Conservation (phyloP, 2,888 invertebrate genomes). For the Drosophila falleni region DNA sequence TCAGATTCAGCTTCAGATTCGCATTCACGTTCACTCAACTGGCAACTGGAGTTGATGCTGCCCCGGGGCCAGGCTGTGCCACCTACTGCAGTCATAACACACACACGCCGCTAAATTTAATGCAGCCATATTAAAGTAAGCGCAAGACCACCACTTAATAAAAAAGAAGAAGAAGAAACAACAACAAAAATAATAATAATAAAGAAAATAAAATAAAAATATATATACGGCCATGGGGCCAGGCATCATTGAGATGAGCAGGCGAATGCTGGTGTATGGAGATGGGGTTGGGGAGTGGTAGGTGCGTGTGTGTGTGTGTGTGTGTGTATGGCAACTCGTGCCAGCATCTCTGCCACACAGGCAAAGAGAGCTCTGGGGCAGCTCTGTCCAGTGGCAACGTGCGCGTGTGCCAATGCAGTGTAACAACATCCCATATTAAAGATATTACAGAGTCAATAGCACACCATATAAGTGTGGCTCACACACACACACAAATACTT, state of each 20-base stretch:
- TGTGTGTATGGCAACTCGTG: constrained; percentile 53
- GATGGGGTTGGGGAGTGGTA: constrained; percentile 1
- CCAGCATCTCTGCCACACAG: constrained; percentile 48
- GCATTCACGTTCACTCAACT: constrained; percentile 24
- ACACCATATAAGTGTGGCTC: constrained; percentile 77
- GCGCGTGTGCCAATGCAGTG: constrained; percentile 85
- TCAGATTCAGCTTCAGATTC: constrained; percentile 30
- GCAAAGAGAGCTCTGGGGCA: constrained; percentile 46
- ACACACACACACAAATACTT: constrained; percentile 17
- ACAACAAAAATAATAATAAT: constrained; percentile 25
- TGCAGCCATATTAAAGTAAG: constrained; percentile 78
- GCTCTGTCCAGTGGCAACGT: constrained; percentile 83
- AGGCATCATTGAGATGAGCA: constrained; percentile 52
- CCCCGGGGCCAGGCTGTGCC: constrained; percentile 69
- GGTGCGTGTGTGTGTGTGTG: constrained; percentile 8
- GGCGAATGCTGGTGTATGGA: constrained; percentile 24
- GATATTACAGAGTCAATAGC: constrained; percentile 82
- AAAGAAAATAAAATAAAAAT: constrained; percentile 5
- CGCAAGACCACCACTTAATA: constrained; percentile 77
- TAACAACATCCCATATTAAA: constrained; percentile 84
- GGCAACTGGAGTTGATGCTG: constrained; percentile 37
- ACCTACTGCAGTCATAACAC: constrained; percentile 79
- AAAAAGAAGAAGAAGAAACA: constrained; percentile 17
- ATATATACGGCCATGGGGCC: constrained; percentile 34
- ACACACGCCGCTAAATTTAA: constrained; percentile 74